These are phyloP conservation scores for Abramis brama DNA, from an alignment of 2,113 vertebrate genomes.

Conservation along the genomic window DNA sequence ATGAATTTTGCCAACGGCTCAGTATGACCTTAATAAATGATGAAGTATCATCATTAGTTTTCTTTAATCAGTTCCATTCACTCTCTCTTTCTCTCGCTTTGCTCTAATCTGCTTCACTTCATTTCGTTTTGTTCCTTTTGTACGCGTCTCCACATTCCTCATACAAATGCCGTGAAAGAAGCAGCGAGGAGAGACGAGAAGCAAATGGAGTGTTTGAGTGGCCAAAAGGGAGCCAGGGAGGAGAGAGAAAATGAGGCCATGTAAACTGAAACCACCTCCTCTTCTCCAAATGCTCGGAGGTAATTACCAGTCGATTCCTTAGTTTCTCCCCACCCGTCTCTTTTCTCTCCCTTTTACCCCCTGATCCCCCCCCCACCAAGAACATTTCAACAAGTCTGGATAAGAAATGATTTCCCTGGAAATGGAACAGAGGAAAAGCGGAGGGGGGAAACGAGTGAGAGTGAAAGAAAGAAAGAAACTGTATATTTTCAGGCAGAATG, in stretches of 20 bases:
- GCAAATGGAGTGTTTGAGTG: constrained; percentile 29
- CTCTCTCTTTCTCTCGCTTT: not conserved
- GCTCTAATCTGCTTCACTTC: not conserved
- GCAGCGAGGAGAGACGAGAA: constrained; percentile 32
- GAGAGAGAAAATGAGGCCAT: constrained; percentile 25
- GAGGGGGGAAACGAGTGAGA: not conserved
- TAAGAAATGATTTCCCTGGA: constrained; percentile 64
- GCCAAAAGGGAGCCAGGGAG: constrained; percentile 34
- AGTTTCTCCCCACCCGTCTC: constrained; percentile 24
- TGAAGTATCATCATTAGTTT: not conserved
- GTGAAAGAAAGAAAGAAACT: not conserved
- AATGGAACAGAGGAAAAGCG: constrained; percentile 36
- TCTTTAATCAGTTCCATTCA: not conserved
- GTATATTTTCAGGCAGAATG: constrained; percentile 35
- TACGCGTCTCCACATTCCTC: constrained; percentile 29
- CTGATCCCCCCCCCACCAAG: not conserved
- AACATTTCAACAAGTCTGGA: constrained; percentile 63
- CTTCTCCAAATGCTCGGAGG: constrained; percentile 43
- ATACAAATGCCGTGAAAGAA: constrained; percentile 28
- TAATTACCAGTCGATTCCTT: constrained; percentile 52
- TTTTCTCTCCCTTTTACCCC: constrained; percentile 10
- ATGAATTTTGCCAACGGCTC: not conserved
- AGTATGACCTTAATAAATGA: not conserved
- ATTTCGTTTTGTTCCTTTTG: constrained; percentile 15
- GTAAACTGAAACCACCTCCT: constrained; percentile 51